These are phyloP conservation scores for Gyps fulvus DNA, from an alignment of 2,113 vertebrate species.

Conservation along the genomic window DNA sequence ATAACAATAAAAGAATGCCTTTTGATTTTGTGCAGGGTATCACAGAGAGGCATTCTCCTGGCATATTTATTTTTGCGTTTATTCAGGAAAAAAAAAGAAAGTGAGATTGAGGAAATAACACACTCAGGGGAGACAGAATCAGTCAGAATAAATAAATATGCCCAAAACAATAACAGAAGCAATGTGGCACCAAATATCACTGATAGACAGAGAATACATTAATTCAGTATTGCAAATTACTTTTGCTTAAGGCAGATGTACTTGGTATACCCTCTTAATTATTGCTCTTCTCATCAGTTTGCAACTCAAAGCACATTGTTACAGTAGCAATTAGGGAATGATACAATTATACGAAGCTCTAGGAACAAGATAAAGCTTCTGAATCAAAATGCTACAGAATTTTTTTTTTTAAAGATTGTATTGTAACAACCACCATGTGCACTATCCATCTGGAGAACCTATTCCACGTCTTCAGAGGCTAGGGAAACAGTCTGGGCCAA, in stretches of 20 bases:
- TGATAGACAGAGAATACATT: slow-evolving; percentile 52
- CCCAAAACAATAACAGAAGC: slow-evolving; percentile 51
- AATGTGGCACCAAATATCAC: slow-evolving; percentile 45
- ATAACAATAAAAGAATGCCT: neutral
- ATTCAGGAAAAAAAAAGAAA: neutral
- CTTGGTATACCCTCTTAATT: slow-evolving; percentile 64
- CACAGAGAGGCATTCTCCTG: neutral
- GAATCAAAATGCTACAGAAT: neutral
- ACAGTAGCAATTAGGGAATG: slow-evolving; percentile 38
- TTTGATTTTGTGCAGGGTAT: neutral
- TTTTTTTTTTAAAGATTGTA: neutral
- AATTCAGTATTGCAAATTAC: slow-evolving; percentile 64
- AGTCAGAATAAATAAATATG: slow-evolving; percentile 64
- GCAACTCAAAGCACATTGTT: slow-evolving; percentile 51
- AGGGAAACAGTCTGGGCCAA: neutral
- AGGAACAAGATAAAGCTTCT: neutral
- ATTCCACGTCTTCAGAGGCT: neutral
- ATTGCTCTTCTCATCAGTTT: slow-evolving; percentile 59
- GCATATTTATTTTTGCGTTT: slow-evolving; percentile 30
- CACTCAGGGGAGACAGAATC: slow-evolving; percentile 36
- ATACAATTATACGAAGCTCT: slow-evolving; percentile 1
- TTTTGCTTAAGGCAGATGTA: slow-evolving; percentile 64
- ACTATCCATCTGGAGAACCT: neutral
- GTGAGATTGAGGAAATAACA: neutral
- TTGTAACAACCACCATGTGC: neutral